phyloP scores from a whole-genome alignment of 1,140 invertebrate genomes.

The Drosophila micromelanica region DNA sequence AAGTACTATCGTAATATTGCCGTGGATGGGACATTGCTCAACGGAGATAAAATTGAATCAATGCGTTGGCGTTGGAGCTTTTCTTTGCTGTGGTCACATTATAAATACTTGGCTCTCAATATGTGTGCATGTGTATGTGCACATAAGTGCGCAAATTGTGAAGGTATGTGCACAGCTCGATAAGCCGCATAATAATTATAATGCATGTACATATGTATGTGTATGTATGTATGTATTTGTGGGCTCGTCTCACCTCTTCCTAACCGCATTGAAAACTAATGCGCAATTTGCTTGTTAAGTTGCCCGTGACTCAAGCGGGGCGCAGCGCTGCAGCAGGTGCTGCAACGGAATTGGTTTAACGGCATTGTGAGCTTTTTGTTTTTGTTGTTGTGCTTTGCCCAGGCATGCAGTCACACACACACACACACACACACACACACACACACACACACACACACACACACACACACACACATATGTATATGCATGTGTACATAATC shows the following conservation, averaged over 20 bases:
- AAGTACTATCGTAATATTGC: slow-evolving; percentile 23
- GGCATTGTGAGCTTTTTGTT: slow-evolving; percentile 4
- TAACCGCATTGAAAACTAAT: slow-evolving; percentile 41
- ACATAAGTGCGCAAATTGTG: slow-evolving; percentile 6
- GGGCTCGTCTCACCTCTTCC: slow-evolving; percentile 18
- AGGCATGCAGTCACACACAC: slow-evolving; percentile 4
- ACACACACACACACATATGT: not conserved
- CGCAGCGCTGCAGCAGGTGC: slow-evolving; percentile 32
- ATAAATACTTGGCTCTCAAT: slow-evolving; percentile 18
- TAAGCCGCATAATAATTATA: slow-evolving; percentile 28
- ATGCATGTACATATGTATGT: not conserved
- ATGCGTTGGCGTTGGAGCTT: slow-evolving; percentile 29
- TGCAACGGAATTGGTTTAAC: slow-evolving; percentile 20
- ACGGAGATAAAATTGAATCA: slow-evolving; percentile 36
- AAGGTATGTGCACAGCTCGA: slow-evolving; percentile 12
- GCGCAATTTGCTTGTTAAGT: slow-evolving; percentile 42
- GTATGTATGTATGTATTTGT: slow-evolving; percentile 7
- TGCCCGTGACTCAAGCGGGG: slow-evolving; percentile 33
- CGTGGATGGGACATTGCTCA: slow-evolving; percentile 19
- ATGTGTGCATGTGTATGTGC: not conserved
- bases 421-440: not conserved
- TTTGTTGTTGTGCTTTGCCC: not conserved
- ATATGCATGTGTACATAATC: not conserved
- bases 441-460: not conserved
- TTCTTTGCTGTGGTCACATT: not conserved